Evolutionary conservation across 2,113 vertebrate genomes (phyloP).

Genomic region (Thunnus thynnus): DNA sequence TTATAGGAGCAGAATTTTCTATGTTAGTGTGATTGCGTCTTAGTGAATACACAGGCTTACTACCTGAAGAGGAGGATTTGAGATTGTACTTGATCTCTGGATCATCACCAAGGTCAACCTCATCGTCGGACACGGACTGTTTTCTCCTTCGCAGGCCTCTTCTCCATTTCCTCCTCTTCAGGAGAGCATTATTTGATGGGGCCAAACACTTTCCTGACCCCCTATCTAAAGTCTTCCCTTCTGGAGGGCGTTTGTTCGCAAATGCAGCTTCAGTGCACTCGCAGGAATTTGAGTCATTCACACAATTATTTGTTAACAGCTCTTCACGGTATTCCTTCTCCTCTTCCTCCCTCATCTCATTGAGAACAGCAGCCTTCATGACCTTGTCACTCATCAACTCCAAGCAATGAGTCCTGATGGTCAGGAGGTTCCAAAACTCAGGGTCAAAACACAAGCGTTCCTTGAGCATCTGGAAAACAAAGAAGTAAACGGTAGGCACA

Average conservation of each 20-base stretch:
- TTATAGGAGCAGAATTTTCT: constrained; percentile 61
- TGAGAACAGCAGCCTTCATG: constrained; percentile 82
- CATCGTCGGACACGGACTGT: constrained; percentile 60
- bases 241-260: constrained; percentile 16
- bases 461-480: constrained; percentile 89
- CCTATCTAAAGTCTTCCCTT: background rate
- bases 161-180: constrained; percentile 63
- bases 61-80: constrained; percentile 38
- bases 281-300: constrained; percentile 40
- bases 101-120: constrained; percentile 65
- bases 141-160: constrained; percentile 42
- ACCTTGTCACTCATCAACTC: constrained; percentile 91
- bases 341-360: constrained; percentile 86
- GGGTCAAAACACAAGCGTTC: constrained; percentile 96
- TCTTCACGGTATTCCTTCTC: constrained; percentile 76
- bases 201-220: background rate
- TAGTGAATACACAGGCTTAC: constrained; percentile 70
- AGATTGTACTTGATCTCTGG: constrained; percentile 76
- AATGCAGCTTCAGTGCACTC: constrained; percentile 49
- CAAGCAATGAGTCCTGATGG: constrained; percentile 93
- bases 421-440: constrained; percentile 97
- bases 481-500: background rate
- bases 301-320: constrained; percentile 44
- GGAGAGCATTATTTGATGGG: constrained; percentile 12
- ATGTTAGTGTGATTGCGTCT: constrained; percentile 57